phyloP scores from a whole-genome alignment of 2,113 vertebrate genomes.

The Alaudala cheleensis region DNA sequence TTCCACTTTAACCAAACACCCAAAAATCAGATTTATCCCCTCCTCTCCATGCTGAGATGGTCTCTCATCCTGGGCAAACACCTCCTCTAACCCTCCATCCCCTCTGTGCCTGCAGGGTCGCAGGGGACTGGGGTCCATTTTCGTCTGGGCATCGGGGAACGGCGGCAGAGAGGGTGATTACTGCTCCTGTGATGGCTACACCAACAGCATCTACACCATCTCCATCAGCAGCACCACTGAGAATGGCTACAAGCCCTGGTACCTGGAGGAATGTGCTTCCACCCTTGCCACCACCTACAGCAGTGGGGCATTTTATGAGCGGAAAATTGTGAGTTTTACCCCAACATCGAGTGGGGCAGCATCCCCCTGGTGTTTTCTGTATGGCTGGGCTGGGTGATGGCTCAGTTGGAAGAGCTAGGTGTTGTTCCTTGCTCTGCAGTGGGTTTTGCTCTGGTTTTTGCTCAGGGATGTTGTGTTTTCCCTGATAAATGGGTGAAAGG shows the following conservation, averaged over 20 bases:
- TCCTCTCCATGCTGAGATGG: rapidly evolving
- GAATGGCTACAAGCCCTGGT: conserved; percentile 81
- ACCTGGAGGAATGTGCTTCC: conserved; percentile 90
- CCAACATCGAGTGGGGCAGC: rapidly evolving
- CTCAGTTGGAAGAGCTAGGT: background rate
- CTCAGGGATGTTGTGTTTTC: background rate
- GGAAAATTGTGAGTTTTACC: conserved; percentile 80
- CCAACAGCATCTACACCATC: conserved; percentile 94
- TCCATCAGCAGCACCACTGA: conserved; percentile 90
- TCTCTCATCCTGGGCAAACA: background rate
- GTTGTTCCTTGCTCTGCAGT: background rate
- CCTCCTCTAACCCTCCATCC: background rate
- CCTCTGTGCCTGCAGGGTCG: conserved; percentile 77
- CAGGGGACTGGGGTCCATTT: conserved; percentile 89
- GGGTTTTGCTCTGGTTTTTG: background rate
- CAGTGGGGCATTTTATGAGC: conserved; percentile 86
- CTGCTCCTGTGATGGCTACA: conserved; percentile 94
- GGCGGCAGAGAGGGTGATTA: conserved; percentile 87
- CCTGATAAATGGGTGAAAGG: background rate
- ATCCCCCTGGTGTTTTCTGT: background rate
- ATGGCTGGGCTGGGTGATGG: background rate
- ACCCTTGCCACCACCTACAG: conserved; percentile 89
- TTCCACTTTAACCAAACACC: background rate
- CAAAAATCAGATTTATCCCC: background rate
- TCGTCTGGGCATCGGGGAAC: conserved; percentile 91